These are phyloP conservation scores for Elysia chlorotica DNA, from an alignment of 1,140 invertebrate species.

Conservation along the genomic window DNA sequence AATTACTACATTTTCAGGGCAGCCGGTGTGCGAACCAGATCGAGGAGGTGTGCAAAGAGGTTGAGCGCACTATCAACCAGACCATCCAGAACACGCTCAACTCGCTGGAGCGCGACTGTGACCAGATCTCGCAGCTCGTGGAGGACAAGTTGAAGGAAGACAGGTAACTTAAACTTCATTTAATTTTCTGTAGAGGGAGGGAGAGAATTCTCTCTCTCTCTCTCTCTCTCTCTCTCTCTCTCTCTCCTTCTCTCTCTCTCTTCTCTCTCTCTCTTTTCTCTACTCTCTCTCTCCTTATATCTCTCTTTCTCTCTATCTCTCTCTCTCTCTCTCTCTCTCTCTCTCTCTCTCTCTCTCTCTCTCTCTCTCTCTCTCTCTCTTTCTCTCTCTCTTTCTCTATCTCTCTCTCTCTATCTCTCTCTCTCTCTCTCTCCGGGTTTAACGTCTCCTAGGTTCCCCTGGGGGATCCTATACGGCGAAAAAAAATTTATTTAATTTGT, in stretches of 20 bases:
- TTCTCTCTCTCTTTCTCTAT: constrained; percentile 21
- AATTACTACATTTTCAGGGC: constrained; percentile 46
- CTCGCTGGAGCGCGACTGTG: constrained; percentile 67
- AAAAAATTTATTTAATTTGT: no score
- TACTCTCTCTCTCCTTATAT: neutral
- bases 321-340: neutral
- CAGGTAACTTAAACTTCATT: no score
- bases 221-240: neutral
- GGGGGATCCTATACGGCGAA: no score
- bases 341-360: neutral
- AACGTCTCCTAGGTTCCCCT: no score
- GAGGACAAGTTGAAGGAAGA: constrained; percentile 62
- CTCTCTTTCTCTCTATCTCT: neutral
- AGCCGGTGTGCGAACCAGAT: constrained; percentile 69
- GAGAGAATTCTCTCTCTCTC: neutral
- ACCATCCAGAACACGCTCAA: constrained; percentile 71
- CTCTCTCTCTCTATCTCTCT: no score
- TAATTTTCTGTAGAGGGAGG: neutral
- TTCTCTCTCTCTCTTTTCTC: neutral
- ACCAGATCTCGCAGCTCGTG: constrained; percentile 63
- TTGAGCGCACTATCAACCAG: constrained; percentile 69
- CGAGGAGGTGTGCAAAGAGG: constrained; percentile 68
- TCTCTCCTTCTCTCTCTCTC: neutral
- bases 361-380: neutral
- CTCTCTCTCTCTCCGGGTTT: no score